Base-by-base conservation (phyloP, 1,140 invertebrate species). In the Popillia japonica region DNA sequence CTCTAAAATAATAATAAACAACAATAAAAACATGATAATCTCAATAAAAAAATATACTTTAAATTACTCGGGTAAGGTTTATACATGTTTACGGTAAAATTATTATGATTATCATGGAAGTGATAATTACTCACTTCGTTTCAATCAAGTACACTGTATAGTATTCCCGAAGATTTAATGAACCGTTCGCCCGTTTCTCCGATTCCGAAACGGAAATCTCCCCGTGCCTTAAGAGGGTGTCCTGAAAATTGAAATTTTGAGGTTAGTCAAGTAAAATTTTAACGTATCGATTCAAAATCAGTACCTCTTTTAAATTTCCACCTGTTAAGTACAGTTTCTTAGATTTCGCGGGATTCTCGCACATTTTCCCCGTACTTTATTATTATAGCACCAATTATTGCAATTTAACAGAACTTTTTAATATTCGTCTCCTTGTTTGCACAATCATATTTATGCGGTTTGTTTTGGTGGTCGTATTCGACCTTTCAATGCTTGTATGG, bases 111-210 rank as follows among this genome's bases (percentile, higher is more conserved):
- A 73, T 11, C 75, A 79, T 41, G 11, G 6, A 41, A 75, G 77
- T 78, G 77, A 75, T 78, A 78, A 72, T 61, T 59, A 89, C 90
- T 89, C 87, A 94, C 93, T 93, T 95, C 77, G 94, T 92, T 90
- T 96, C 94, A 83, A 96, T 92, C 83, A 95, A 89, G 87, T 96
- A 96, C 6, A 95, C 94, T 9, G 93, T 95, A 85, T 93, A 95
- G 87, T 93, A 94, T 85, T 96, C 95, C 84, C 93, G 89, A 79
- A 95, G 90, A 86, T 95, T 94, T 77, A 96, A 88, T 0, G 94
- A 91, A 61, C 93, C 92, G 86, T 93, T 94, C 20, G 92, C 91
- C 79, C 94, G 89, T 86, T 95, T 96, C 84, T 95, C 94, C n/a
- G 94, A 93, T 84, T 96, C 95, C 59, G 93, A 90, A 61, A 96